phyloP scores from a whole-genome alignment of 2,888 invertebrate species.

The Drosophila falleni region DNA sequence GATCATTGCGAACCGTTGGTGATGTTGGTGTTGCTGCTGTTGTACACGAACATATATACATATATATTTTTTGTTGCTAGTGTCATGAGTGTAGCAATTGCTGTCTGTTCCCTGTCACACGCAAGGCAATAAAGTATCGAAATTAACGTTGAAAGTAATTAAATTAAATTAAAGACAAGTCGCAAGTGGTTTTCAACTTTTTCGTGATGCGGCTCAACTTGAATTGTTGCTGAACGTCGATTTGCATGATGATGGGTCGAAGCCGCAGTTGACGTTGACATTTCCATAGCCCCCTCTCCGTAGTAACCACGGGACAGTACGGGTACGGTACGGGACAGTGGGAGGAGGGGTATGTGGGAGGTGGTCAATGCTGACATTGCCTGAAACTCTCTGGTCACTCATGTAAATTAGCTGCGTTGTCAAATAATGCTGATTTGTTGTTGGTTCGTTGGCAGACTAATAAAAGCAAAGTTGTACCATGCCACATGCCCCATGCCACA shows the following conservation, averaged over 20 bases:
- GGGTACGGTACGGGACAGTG: no score
- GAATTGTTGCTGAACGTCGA: conserved; percentile 51
- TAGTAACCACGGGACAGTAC: conserved; percentile 2
- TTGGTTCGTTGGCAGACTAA: conserved; percentile 74
- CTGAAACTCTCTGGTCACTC: conserved; percentile 58
- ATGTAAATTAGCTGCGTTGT: conserved; percentile 80
- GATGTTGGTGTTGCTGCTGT: not conserved
- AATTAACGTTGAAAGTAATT: conserved; percentile 66
- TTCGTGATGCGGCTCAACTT: conserved; percentile 31
- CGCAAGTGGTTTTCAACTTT: conserved; percentile 63
- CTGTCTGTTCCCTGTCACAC: conserved; percentile 31
- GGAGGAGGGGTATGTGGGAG: not conserved
- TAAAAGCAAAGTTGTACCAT: conserved; percentile 63
- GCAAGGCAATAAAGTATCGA: conserved; percentile 60
- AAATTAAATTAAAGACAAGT: conserved; percentile 70
- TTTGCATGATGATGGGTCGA: conserved; percentile 64
- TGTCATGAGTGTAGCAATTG: conserved; percentile 14
- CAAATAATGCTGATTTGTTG: conserved; percentile 82
- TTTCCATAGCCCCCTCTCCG: conserved; percentile 36
- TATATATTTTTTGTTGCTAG: not conserved
- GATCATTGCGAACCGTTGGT: conserved; percentile 21
- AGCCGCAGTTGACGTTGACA: conserved; percentile 55
- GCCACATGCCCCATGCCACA: not conserved
- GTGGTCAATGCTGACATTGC: conserved; percentile 50
- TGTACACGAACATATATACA: not conserved